These are phyloP conservation scores for Colinus virginianus DNA, from an alignment of 2,113 vertebrate species.

Conservation along the genomic window DNA sequence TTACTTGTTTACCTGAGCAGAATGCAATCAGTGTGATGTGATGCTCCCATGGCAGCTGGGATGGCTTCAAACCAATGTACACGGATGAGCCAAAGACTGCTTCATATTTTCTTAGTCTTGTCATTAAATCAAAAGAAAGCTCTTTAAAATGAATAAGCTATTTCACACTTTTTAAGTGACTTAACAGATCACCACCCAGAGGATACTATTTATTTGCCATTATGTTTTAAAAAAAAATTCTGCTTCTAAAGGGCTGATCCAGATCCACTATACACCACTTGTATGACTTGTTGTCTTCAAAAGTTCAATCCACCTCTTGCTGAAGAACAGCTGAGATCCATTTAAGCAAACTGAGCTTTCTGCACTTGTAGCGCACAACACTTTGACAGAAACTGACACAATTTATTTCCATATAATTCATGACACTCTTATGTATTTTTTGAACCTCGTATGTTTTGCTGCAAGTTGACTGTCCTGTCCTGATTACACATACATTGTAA, in stretches of 20 bases:
- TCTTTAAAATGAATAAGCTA: constrained; percentile 21
- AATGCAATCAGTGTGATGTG: background rate
- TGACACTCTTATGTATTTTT: background rate
- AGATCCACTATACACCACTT: no score
- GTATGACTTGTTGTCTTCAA: no score
- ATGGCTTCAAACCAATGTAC: constrained; percentile 52
- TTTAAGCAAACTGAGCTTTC: background rate
- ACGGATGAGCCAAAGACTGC: constrained; percentile 10
- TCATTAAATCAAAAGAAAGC: constrained; percentile 23
- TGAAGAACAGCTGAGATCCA: background rate
- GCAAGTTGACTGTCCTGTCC: background rate
- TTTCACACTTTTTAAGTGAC: constrained; percentile 35
- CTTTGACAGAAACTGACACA: background rate
- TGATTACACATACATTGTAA: background rate
- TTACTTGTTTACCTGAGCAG: constrained; percentile 67
- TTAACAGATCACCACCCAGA: constrained; percentile 27
- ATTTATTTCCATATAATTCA: background rate
- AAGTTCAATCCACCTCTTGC: background rate
- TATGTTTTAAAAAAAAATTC: background rate
- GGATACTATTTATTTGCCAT: background rate
- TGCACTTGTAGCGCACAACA: background rate
- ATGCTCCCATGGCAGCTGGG: constrained; percentile 19
- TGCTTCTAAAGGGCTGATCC: background rate
- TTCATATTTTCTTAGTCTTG: constrained; percentile 53
- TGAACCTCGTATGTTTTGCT: background rate